Conservation (phyloP, 2,797 vertebrate genomes). For the Sylvilagus floridanus region DNA sequence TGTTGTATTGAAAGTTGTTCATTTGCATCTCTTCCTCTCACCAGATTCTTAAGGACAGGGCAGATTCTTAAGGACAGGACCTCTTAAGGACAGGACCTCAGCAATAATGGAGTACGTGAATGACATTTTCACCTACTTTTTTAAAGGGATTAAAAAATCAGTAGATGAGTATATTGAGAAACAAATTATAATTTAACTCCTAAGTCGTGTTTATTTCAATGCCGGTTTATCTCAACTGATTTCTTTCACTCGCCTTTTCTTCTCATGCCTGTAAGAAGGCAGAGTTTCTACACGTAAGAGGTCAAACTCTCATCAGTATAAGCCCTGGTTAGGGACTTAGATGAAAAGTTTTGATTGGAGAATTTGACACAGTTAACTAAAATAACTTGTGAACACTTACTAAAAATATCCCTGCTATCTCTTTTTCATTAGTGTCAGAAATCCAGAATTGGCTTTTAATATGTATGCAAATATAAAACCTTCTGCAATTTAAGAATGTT, state of each 20-base stretch:
- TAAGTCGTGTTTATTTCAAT: background rate
- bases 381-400: background rate
- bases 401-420: background rate
- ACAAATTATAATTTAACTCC: background rate
- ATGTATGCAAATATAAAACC: background rate
- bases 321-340: background rate
- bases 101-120: background rate
- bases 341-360: background rate
- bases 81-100: background rate
- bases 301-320: background rate
- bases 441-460: background rate
- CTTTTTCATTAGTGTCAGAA: slow-evolving; percentile 29
- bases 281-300: background rate
- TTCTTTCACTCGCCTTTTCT: background rate
- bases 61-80: background rate
- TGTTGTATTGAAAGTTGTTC: background rate
- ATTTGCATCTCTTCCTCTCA: background rate
- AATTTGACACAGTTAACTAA: background rate
- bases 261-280: background rate
- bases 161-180: background rate
- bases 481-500: slow-evolving; percentile 22
- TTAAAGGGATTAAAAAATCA: background rate
- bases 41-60: background rate
- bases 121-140: background rate
- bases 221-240: background rate